Evolutionary conservation across 2,888 invertebrate genomes (phyloP).

Genomic region (Ectemnius continuus): DNA sequence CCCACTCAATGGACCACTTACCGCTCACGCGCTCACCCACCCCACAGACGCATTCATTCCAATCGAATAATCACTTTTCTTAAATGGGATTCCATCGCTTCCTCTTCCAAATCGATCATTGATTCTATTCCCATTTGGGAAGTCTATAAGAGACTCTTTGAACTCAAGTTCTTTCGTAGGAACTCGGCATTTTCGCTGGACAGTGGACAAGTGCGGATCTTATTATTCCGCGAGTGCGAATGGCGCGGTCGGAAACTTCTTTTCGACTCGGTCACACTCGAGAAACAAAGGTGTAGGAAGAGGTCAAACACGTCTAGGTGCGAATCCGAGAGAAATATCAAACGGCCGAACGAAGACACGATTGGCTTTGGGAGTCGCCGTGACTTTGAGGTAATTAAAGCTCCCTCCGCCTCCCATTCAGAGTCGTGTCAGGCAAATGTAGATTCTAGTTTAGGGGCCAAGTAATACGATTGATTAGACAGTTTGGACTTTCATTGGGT

Average conservation of each 20-base stretch:
- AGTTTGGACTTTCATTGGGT: conserved; percentile 20
- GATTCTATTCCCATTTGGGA: neutral
- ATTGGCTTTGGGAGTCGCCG: conserved; percentile 82
- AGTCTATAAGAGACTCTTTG: neutral
- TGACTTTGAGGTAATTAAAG: conserved; percentile 79
- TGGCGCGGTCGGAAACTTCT: conserved; percentile 88
- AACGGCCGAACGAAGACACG: conserved; percentile 77
- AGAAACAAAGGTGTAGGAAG: conserved; percentile 76
- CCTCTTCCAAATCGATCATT: neutral
- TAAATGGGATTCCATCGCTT: neutral
- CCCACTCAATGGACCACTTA: neutral
- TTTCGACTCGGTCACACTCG: conserved; percentile 89
- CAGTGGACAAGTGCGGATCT: conserved; percentile 87
- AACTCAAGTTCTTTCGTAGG: conserved; percentile 59
- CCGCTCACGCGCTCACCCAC: neutral
- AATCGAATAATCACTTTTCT: neutral
- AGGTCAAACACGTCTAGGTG: conserved; percentile 21
- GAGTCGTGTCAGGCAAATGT: too few species aligned
- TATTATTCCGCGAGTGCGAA: conserved; percentile 92
- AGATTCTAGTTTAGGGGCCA: too few species aligned
- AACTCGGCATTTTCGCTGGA: conserved; percentile 82
- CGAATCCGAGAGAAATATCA: conserved; percentile 33
- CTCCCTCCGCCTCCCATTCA: neutral
- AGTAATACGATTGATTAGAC: too few species aligned
- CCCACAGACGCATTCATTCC: neutral